Percentiles rank a stretch among this genome's conserved stretches.
These are phyloP conservation scores for Dreissena polymorpha DNA, from an alignment of 1,140 invertebrate species.

Conservation along the genomic window DNA sequence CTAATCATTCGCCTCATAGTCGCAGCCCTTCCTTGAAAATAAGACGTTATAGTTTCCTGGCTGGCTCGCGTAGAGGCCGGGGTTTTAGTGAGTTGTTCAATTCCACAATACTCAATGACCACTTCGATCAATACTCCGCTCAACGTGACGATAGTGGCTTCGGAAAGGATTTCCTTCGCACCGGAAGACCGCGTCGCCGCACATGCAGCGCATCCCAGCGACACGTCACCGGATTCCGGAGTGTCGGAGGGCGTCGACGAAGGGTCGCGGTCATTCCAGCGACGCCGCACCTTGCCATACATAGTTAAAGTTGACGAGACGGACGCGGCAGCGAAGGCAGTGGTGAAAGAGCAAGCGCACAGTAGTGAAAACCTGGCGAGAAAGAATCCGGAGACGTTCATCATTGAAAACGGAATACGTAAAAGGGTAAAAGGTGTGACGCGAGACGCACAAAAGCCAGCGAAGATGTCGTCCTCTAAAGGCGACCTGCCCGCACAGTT, in stretches of 20 bases:
- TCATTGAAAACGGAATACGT: constrained; percentile 80
- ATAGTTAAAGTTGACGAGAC: constrained; percentile 67
- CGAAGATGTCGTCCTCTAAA: constrained; percentile 66
- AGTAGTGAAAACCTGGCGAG: constrained; percentile 74
- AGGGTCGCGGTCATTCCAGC: constrained; percentile 67
- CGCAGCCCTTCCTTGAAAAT: constrained; percentile 73
- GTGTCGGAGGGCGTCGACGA: constrained; percentile 77
- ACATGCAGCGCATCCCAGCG: constrained; percentile 59
- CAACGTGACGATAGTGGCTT: constrained; percentile 82
- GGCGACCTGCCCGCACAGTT: constrained; percentile 75
- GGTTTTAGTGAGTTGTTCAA: constrained; percentile 77
- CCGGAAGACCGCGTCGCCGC: constrained; percentile 56
- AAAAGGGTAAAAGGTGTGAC: constrained; percentile 76
- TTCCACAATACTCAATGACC: constrained; percentile 82
- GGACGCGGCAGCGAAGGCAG: constrained; percentile 54
- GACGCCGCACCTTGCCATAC: constrained; percentile 76
- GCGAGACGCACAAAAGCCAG: constrained; percentile 58
- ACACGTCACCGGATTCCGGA: constrained; percentile 79
- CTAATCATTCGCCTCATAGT: constrained; percentile 66
- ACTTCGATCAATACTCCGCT: constrained; percentile 91
- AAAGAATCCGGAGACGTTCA: constrained; percentile 76
- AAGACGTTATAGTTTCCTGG: constrained; percentile 76
- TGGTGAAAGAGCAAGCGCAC: constrained; percentile 66
- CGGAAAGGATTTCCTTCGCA: constrained; percentile 64
- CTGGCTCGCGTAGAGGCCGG: constrained; percentile 74